Percentiles rank a stretch among this genome's conserved stretches.
phyloP scores from a whole-genome alignment of 2,888 invertebrate genomes.

The Teleiodes luculella region DNA sequence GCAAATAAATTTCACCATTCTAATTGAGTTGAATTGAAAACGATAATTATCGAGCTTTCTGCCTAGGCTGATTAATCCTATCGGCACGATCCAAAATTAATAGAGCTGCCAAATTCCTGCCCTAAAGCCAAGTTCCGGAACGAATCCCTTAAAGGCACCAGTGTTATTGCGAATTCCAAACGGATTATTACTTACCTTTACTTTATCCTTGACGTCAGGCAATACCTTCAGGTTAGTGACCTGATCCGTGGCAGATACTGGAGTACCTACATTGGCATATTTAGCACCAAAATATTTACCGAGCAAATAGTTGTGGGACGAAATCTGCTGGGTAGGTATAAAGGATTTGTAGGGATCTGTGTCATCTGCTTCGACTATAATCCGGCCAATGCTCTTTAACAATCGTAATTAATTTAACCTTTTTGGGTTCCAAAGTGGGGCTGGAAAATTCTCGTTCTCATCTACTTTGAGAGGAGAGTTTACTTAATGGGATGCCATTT shows the following conservation, averaged over 20 bases:
- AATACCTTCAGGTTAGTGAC: background rate
- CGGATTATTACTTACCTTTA: background rate
- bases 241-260: background rate
- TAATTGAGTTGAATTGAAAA: no score
- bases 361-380: background rate
- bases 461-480: no score
- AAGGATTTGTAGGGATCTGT: background rate
- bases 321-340: background rate
- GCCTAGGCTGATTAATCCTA: background rate
- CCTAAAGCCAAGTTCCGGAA: background rate
- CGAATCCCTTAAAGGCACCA: background rate
- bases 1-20: no score
- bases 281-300: background rate
- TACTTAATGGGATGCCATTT: no score
- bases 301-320: background rate
- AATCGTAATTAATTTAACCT: no score
- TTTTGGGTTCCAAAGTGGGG: no score
- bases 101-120: background rate
- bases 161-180: background rate
- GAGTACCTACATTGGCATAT: background rate
- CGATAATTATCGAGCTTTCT: no score
- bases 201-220: background rate
- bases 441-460: no score
- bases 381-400: background rate
- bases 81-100: background rate